These are phyloP conservation scores for Timema cristinae DNA, from an alignment of 2,888 invertebrate genomes.

Conservation along the genomic window DNA sequence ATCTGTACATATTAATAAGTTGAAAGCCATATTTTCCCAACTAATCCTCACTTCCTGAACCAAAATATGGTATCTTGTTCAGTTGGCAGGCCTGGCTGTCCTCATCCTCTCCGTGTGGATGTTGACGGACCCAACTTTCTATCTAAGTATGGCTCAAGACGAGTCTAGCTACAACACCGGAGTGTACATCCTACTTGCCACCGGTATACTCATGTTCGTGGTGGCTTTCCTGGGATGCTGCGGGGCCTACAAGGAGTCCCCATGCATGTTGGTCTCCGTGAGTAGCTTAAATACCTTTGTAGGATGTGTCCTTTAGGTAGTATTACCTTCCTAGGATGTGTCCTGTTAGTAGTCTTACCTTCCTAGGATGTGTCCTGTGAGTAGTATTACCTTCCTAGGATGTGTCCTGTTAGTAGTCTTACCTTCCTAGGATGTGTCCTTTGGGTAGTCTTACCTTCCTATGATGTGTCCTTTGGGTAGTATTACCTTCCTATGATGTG, in stretches of 20 bases:
- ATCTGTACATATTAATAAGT: too few species aligned
- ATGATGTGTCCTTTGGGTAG: too few species aligned
- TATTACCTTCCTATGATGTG: too few species aligned
- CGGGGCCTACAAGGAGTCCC: constrained; percentile 73
- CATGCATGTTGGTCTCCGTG: constrained; percentile 71
- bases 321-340: neutral
- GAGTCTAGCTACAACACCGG: constrained; percentile 62
- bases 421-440: too few species aligned
- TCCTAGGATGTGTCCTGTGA: too few species aligned
- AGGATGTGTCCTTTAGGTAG: neutral
- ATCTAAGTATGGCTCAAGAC: constrained; percentile 64
- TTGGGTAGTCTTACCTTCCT: too few species aligned
- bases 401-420: too few species aligned
- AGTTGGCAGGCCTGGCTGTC: constrained; percentile 68
- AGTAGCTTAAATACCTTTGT: constrained; percentile 40
- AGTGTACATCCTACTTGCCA: constrained; percentile 66
- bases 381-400: too few species aligned
- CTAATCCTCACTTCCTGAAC: too few species aligned
- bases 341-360: neutral
- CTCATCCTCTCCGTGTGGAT: constrained; percentile 72
- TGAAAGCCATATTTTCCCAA: too few species aligned
- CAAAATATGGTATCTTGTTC: constrained; percentile 40
- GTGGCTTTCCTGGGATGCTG: constrained; percentile 80
- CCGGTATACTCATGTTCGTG: constrained; percentile 67
- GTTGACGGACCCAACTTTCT: constrained; percentile 68